Conservation (phyloP, 1,140 invertebrate species). For the Cydia strobilella region DNA sequence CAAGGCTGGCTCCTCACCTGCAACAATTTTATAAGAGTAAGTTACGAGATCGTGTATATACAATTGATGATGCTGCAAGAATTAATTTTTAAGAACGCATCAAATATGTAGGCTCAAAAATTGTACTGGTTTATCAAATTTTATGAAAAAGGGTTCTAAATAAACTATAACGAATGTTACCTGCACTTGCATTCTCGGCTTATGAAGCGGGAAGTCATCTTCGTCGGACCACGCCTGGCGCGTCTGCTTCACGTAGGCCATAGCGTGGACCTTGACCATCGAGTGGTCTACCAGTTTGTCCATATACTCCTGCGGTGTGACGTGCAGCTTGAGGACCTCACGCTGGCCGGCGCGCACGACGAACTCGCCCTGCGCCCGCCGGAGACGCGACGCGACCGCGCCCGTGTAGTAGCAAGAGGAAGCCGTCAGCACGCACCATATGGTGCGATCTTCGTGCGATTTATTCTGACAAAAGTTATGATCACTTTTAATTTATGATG, state of each 20-base stretch:
- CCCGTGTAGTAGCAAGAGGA: slow-evolving; percentile 87
- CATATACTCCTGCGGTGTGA: slow-evolving; percentile 83
- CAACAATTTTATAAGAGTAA: neutral
- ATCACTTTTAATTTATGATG: too few species aligned
- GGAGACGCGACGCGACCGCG: slow-evolving; percentile 83
- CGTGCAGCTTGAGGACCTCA: slow-evolving; percentile 79
- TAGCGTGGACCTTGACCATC: slow-evolving; percentile 85
- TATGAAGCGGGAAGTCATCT: slow-evolving; percentile 84
- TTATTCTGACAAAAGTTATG: slow-evolving; percentile 78
- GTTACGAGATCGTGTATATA: neutral
- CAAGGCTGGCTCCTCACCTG: slow-evolving; percentile 76
- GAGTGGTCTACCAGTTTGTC: slow-evolving; percentile 85
- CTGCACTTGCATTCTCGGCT: slow-evolving; percentile 82
- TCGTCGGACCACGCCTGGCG: slow-evolving; percentile 86
- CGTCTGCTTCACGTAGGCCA: slow-evolving; percentile 85
- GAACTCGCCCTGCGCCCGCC: slow-evolving; percentile 83
- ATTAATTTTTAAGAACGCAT: too few species aligned
- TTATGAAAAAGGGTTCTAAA: too few species aligned
- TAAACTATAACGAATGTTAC: slow-evolving; percentile 45
- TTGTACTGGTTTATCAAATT: too few species aligned
- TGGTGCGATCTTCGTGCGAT: slow-evolving; percentile 82
- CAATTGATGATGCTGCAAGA: neutral
- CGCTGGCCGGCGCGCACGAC: slow-evolving; percentile 80
- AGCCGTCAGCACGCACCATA: slow-evolving; percentile 83
- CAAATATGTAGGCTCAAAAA: too few species aligned